Evolutionary conservation across 2,888 invertebrate species (phyloP).

Genomic region (Salticus scenicus): DNA sequence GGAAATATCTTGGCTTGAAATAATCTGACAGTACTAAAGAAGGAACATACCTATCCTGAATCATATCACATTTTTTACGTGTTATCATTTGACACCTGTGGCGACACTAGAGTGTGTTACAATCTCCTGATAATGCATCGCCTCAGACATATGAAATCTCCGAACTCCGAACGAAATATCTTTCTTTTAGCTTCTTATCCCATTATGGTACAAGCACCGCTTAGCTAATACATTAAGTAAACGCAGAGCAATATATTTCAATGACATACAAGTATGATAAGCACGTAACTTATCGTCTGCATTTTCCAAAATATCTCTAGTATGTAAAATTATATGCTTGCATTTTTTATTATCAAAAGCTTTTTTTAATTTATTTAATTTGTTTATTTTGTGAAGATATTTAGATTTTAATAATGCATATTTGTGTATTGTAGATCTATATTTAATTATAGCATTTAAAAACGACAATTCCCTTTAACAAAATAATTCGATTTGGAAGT

Average conservation of each 20-base stretch:
- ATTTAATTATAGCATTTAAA: too few species aligned
- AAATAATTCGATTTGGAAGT: too few species aligned
- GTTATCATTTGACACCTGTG: conserved; percentile 48
- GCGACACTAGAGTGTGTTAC: conserved; percentile 2
- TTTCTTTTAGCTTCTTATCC: not conserved
- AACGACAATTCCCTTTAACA: too few species aligned
- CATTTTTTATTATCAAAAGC: too few species aligned
- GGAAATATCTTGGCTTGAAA: not conserved
- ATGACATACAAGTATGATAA: not conserved
- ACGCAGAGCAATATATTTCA: not conserved
- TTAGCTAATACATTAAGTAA: conserved; percentile 3
- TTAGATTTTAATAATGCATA: too few species aligned
- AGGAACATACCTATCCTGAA: not conserved
- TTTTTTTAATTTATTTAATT: too few species aligned
- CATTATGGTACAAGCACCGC: not conserved
- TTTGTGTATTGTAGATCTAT: too few species aligned
- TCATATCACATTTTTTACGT: conserved; percentile 19
- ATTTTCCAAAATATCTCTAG: not conserved
- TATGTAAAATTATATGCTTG: not conserved
- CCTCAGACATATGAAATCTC: not conserved
- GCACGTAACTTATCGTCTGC: not conserved
- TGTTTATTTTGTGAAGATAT: too few species aligned
- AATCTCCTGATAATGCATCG: conserved; percentile 19
- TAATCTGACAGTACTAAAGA: conserved; percentile 5
- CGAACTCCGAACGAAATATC: not conserved